Evolutionary conservation across 2,113 vertebrate genomes (phyloP), one percentile per base, ranked within the genome.

Genomic region (Mobula birostris): DNA sequence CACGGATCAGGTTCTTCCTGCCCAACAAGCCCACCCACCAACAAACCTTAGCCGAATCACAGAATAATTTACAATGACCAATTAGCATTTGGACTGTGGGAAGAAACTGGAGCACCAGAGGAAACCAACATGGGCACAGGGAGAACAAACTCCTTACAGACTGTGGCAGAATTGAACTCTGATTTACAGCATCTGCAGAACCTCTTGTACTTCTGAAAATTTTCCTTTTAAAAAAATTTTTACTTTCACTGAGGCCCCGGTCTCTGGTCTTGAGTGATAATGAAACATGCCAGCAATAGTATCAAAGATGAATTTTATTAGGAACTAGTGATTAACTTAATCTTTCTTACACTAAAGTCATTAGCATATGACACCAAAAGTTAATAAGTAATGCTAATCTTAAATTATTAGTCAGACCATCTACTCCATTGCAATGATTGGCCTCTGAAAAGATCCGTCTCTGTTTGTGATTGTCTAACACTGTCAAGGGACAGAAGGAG

Each of bases 351-450:
- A 72, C 32, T 40, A 40, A 92, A 70, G 66, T 12, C 68, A 70
- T 70, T 36, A 74, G 56, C 3, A 29, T 6, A 24, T 85, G 36
- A 72, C 0, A 70, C 68, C n/a, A 72, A 92, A 74, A 72, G 36
- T 74, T 74, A 93, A 93, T 27, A 74, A 93, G 36, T 68, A 74
- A 93, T 24, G 66, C 40, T 74, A 14, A 88, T 70, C 90, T 93
- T 36, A 93, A 70, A 93, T 14, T 8, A 93, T 74, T 74, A 48
- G 1, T 93, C 48, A 29, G 40, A 93, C 27, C 36, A 93, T 70
- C 24, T 74, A 74, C 48, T 93, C 72, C 72, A 93, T 93, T 93
- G 36, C 48, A 93, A 27, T 93, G 36, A 36, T 74, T 74, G 12
- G 36, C 40, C 90, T 74, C 68, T 24, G 72, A 93, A 72, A 48